phyloP scores from a whole-genome alignment of 2,797 vertebrate species.

The Steatocranus sp. region DNA sequence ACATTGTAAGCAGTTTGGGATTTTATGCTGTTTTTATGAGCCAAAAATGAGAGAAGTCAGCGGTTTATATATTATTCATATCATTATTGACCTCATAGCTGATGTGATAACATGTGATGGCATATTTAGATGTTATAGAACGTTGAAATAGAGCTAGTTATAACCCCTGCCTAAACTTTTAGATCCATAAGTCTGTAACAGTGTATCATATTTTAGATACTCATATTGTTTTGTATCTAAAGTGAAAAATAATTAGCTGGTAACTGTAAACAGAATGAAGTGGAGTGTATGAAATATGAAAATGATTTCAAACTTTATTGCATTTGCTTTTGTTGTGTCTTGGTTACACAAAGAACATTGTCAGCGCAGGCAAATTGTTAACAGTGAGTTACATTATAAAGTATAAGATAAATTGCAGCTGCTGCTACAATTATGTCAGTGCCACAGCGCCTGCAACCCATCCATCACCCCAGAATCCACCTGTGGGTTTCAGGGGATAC shows the following conservation, averaged over 20 bases:
- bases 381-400: background rate
- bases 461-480: background rate
- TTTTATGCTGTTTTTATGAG: background rate
- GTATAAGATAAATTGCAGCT: background rate
- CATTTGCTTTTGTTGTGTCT: background rate
- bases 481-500: background rate
- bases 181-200: background rate
- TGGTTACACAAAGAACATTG: background rate
- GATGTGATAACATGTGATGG: background rate
- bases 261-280: background rate
- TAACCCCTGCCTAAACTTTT: background rate
- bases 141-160: background rate
- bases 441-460: background rate
- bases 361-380: background rate
- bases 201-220: background rate
- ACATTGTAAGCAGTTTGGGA: background rate
- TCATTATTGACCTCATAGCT: background rate
- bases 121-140: background rate
- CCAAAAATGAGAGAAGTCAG: background rate
- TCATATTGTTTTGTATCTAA: background rate
- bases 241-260: background rate
- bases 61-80: background rate
- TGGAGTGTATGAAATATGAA: background rate
- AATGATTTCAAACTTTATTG: background rate
- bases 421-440: background rate